phyloP scores from a whole-genome alignment of 2,888 invertebrate genomes.

The Eupeodes luniger region DNA sequence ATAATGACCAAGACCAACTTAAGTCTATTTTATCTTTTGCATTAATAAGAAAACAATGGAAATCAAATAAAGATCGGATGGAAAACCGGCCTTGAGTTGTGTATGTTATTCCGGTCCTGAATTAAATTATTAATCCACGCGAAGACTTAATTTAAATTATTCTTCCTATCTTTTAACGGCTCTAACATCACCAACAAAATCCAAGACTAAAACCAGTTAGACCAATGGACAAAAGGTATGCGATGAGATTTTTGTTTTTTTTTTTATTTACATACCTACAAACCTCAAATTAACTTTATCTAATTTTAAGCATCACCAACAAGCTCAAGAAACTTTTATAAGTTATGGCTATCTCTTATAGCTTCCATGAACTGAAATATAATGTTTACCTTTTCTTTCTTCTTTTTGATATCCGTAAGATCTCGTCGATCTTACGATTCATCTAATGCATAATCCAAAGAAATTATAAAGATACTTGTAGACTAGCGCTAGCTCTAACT shows the following conservation, averaged over 20 bases:
- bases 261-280: no score
- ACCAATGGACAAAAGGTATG: background rate
- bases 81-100: background rate
- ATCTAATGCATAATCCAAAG: conserved; percentile 24
- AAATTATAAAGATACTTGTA: background rate
- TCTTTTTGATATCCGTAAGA: background rate
- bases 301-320: background rate
- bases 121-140: background rate
- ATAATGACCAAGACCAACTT: no score
- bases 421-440: background rate
- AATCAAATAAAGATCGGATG: no score
- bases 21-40: no score
- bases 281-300: background rate
- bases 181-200: background rate
- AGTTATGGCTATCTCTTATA: background rate
- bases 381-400: conserved; percentile 4
- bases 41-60: no score
- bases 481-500: conserved; percentile 40
- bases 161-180: background rate
- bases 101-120: background rate
- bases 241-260: background rate
- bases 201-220: conserved; percentile 12
- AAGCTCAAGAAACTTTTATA: no score
- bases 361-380: conserved; percentile 8
- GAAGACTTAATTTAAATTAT: background rate